Base-by-base conservation (phyloP, 2,797 vertebrate species). In the Danio aesculapii region DNA sequence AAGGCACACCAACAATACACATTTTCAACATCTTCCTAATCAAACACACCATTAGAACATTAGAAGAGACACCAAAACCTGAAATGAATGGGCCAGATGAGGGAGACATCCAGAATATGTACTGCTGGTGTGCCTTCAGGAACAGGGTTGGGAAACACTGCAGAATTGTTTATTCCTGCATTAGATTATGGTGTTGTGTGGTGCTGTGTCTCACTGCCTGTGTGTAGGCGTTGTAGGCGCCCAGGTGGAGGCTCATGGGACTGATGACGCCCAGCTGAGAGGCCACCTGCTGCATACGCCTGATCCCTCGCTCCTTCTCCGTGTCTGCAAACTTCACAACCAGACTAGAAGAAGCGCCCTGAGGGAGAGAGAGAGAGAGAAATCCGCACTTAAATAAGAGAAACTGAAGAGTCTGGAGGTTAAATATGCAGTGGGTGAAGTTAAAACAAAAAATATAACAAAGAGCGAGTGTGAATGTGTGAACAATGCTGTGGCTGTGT, bases 221-320 rank as follows among this genome's bases (percentile, higher is more conserved):
- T 55, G 97, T 97, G 92, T 98, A 98, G 87, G 97, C 97, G 77
- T 96, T 97, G 91, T 99, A 99, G 63, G 97, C 96, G 70, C 97
- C 97, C 0, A 99, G 96, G 92, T 98, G 97, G 84, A 98, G 94
- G 84, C 97, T 98, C 82, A 99, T 97, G 87, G 97, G 97, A 87
- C 96, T 97, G 93, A 99, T 98, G 94, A 98, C 97, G 63, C 97
- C 97, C 88, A 98, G 91, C 93, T 98, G 97, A 79, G 94, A 95
- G 75, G 97, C 97, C 89, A 98, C 96, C 93, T 98, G 97, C 94
- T 98, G 97, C 97, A 99, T 98, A 58, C 97, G 93, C 83, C 97
- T 89, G 67, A 95, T 93, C 66, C 93, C 93, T 82, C 94, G 89
- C 88, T 95, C 94, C 89, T 95, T 95, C 92, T 95, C 94, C 10